Conservation (phyloP, 2,888 invertebrate genomes). For the Argynnis bischoffii region DNA sequence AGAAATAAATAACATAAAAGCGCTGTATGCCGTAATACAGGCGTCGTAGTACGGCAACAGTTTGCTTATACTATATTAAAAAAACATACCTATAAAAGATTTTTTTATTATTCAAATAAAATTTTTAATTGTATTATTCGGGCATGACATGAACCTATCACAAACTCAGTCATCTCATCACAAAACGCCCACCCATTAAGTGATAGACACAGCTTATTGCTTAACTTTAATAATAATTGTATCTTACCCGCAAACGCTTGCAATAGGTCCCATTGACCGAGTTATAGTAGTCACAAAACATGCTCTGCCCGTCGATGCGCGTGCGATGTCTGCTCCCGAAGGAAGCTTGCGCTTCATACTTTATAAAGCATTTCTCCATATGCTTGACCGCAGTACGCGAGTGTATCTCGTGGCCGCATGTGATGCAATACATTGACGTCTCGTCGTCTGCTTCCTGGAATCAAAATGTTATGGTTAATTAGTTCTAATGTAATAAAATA, state of each 20-base stretch:
- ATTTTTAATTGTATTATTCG: too few relatives aligned
- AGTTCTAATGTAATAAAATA: too few relatives aligned
- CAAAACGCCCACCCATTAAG: too few relatives aligned
- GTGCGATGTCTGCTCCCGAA: constrained; percentile 98
- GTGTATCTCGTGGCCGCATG: constrained; percentile 97
- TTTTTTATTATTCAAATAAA: too few relatives aligned
- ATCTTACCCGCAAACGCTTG: constrained; percentile 90
- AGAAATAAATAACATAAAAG: too few relatives aligned
- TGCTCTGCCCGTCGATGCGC: constrained; percentile 94
- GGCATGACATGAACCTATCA: too few relatives aligned
- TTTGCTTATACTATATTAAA: too few relatives aligned
- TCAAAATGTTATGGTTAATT: neutral
- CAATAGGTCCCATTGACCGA: constrained; percentile 95
- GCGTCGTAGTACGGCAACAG: too few relatives aligned
- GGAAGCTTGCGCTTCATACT: constrained; percentile 98
- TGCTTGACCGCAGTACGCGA: constrained; percentile 96
- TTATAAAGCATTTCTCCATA: constrained; percentile 99
- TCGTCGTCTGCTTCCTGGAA: constrained; percentile 83
- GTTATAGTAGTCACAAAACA: constrained; percentile 99
- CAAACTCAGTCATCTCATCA: too few relatives aligned
- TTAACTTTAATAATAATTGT: neutral
- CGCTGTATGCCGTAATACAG: too few relatives aligned
- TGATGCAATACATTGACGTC: constrained; percentile 96
- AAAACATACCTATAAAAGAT: too few relatives aligned
- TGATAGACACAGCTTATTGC: neutral